These are phyloP conservation scores for Cheilosia vernalis DNA, from an alignment of 2,888 invertebrate species.

Conservation along the genomic window DNA sequence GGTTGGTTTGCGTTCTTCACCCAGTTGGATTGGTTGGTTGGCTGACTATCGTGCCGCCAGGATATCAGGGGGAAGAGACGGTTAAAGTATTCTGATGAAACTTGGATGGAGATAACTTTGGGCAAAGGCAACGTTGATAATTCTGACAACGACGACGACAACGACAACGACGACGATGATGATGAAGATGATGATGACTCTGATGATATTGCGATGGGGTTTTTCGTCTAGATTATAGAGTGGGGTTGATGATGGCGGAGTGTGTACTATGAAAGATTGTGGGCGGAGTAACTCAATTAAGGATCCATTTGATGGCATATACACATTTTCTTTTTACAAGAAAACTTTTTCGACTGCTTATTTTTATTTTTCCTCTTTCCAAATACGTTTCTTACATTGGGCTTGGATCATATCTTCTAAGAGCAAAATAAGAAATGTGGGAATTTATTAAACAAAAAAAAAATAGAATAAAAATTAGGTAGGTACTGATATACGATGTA, in stretches of 20 bases:
- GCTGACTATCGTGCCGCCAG: conserved; percentile 48
- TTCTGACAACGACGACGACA: conserved; percentile 65
- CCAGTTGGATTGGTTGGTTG: conserved; percentile 67
- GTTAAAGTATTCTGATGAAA: conserved; percentile 72
- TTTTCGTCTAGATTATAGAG: conserved; percentile 66
- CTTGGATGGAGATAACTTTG: conserved; percentile 73
- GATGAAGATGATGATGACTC: conserved; percentile 66
- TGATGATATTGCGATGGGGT: conserved; percentile 77
- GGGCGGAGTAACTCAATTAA: conserved; percentile 84
- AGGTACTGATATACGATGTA: neutral
- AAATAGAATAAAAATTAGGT: neutral
- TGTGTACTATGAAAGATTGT: conserved; percentile 75
- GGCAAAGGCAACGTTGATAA: conserved; percentile 73
- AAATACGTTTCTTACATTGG: conserved; percentile 46
- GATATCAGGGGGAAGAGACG: conserved; percentile 45
- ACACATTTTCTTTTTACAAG: conserved; percentile 75
- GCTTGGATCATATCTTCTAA: conserved; percentile 11
- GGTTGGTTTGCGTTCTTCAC: conserved; percentile 48
- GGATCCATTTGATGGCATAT: conserved; percentile 83
- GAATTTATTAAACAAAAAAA: conserved; percentile 28
- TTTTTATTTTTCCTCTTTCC: conserved; percentile 58
- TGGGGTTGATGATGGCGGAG: conserved; percentile 14
- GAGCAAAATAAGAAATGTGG: conserved; percentile 33
- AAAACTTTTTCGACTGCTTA: conserved; percentile 73
- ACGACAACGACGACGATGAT: conserved; percentile 11